These are phyloP conservation scores for Heteronetta atricapilla DNA, from an alignment of 2,113 vertebrate genomes.

Conservation along the genomic window DNA sequence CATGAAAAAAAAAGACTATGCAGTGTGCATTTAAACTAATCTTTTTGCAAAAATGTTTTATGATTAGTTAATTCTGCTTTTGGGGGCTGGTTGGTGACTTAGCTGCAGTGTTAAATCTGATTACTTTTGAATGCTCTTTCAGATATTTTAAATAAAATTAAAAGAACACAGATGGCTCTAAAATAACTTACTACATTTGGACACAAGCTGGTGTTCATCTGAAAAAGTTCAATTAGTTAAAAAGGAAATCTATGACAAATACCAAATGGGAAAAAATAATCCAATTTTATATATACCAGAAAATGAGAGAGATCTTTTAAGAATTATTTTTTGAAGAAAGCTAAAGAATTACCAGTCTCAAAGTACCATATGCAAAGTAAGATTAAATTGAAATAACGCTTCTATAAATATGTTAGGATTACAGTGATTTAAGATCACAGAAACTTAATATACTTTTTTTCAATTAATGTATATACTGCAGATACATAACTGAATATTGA, in stretches of 20 bases:
- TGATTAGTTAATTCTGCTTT: slow-evolving; percentile 41
- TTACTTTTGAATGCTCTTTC: slow-evolving; percentile 39
- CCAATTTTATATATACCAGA: slow-evolving; percentile 26
- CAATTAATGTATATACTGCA: neutral
- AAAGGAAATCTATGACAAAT: slow-evolving; percentile 6
- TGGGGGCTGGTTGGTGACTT: neutral
- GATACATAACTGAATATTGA: neutral
- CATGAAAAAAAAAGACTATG: neutral
- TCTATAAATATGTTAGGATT: slow-evolving; percentile 5
- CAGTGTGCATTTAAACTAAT: neutral
- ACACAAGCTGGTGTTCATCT: neutral
- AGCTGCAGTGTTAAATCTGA: slow-evolving; percentile 1
- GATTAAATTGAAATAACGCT: slow-evolving; percentile 53
- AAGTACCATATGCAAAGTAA: slow-evolving; percentile 13
- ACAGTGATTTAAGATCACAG: slow-evolving; percentile 28
- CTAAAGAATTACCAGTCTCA: slow-evolving; percentile 23
- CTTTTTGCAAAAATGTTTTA: slow-evolving; percentile 7
- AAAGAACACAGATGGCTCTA: neutral
- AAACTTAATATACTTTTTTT: neutral
- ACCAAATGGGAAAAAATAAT: slow-evolving; percentile 44
- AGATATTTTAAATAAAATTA: slow-evolving; percentile 9
- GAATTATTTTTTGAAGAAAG: slow-evolving; percentile 47
- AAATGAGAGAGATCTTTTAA: slow-evolving; percentile 17
- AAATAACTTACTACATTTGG: slow-evolving; percentile 1
- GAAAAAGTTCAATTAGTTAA: slow-evolving; percentile 2